These are phyloP conservation scores for Drosophila nannoptera DNA, from an alignment of 1,140 invertebrate species.

Conservation along the genomic window DNA sequence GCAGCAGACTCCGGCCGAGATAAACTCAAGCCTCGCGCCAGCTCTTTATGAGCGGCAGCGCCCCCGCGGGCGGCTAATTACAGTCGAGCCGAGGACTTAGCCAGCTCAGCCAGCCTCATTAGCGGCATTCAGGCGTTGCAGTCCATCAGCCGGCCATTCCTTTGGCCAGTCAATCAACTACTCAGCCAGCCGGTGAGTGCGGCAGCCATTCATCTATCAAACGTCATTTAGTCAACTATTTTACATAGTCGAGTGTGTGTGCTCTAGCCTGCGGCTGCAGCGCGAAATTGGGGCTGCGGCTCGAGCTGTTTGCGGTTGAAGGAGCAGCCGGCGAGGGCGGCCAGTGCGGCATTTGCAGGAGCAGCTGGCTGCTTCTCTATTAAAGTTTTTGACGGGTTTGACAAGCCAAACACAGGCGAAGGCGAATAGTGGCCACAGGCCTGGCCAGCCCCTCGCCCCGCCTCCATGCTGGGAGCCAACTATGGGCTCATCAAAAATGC, in stretches of 20 bases:
- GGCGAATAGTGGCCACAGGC: constrained; percentile 2
- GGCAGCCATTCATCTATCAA: constrained; percentile 59
- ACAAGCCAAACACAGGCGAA: constrained; percentile 48
- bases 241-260: constrained; percentile 29
- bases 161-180: constrained; percentile 30
- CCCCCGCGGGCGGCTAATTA: constrained; percentile 49
- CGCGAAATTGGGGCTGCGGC: constrained; percentile 6
- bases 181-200: no score
- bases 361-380: constrained; percentile 42
- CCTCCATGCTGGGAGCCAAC: not conserved
- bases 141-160: constrained; percentile 21
- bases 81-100: constrained; percentile 3
- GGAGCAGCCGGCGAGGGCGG: constrained; percentile 5
- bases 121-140: constrained; percentile 44
- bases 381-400: constrained; percentile 68
- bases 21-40: constrained; percentile 32
- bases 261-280: constrained; percentile 43
- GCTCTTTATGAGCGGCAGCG: constrained; percentile 34
- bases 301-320: constrained; percentile 1
- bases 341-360: not conserved
- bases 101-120: constrained; percentile 47
- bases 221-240: constrained; percentile 62
- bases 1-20: constrained; percentile 20
- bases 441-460: not conserved
- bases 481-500: constrained; percentile 61